Evolutionary conservation across 2,113 vertebrate species (phyloP), one percentile per base, ranked within the genome.

Genomic region (Protobothrops flavoviridis): DNA sequence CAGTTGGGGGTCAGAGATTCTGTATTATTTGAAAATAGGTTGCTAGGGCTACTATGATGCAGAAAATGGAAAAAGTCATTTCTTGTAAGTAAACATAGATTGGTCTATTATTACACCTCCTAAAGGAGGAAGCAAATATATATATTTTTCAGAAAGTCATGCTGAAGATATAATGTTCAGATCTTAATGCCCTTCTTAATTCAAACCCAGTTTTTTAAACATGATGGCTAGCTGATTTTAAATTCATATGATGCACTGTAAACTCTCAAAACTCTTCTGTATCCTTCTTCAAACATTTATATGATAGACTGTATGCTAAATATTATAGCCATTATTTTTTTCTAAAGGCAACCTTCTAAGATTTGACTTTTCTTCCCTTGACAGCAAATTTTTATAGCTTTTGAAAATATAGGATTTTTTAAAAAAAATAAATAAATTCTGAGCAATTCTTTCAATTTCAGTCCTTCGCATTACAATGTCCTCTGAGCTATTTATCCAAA

Each of bases 291-390:
- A 93, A 85, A 94, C 39, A 90, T 23, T 93, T 2, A 90, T 93
- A 94, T 96, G 91, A 94, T 53, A 85, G 95, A 95, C 85, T 57
- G 93, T 29, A 81, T 29, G 5, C n/a, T 94, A 95, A 96, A 96
- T 94, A 23, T 94, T 29, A 96, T 91, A 95, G 52, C 39, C 95
- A 48, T 94, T 96, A 94, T 94, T 93, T 93, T 92, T 43, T 95
- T 94, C 81, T 94, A 94, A 96, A 97, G 8, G 52, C 57, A 95
- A 93, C 90, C 87, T 96, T 56, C 52, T 43, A 29, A n/a, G 33
- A 85, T 81, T 85, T 91, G 39, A 43, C 3, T 90, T 90, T 74
- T 74, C 48, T 50, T 48, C 15, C 81, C 4, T 57, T 74, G 26
- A 86, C 7, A 59, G 53, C 74, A 59, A 8, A 43, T 85, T 29